phyloP scores from a whole-genome alignment of 2,797 vertebrate species.

The Sebastes iracundus region DNA sequence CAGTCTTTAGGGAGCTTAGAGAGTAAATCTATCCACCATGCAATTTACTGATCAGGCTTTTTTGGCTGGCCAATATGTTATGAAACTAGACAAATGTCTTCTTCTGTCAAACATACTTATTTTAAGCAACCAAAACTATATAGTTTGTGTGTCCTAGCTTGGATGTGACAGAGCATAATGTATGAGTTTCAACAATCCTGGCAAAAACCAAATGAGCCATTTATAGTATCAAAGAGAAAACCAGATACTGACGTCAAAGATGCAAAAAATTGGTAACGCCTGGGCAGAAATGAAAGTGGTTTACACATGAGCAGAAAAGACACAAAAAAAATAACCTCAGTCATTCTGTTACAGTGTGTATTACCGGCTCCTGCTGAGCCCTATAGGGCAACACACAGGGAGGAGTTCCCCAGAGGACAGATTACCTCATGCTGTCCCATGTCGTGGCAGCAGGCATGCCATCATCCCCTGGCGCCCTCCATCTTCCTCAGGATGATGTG shows the following conservation, averaged over 20 bases:
- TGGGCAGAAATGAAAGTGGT: constrained; percentile 42
- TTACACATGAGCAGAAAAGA: constrained; percentile 32
- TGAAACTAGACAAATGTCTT: constrained; percentile 46
- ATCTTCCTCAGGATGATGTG: constrained; percentile 48
- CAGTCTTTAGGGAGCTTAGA: constrained; percentile 37
- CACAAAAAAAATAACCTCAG: constrained; percentile 38
- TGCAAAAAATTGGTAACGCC: constrained; percentile 30
- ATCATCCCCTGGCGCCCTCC: constrained; percentile 48
- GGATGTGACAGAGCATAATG: constrained; percentile 39
- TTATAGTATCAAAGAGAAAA: constrained; percentile 49
- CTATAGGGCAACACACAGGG: constrained; percentile 52
- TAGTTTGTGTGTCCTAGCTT: constrained; percentile 18
- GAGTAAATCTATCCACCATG: constrained; percentile 46
- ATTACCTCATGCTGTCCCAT: constrained; percentile 59
- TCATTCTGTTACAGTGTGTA: constrained; percentile 39
- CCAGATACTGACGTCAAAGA: constrained; percentile 55
- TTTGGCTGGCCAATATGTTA: constrained; percentile 32
- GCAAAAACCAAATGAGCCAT: constrained; percentile 31
- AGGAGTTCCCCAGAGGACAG: constrained; percentile 41
- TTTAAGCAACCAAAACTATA: constrained; percentile 36
- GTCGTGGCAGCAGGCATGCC: constrained; percentile 38
- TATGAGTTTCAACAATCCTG: constrained; percentile 31
- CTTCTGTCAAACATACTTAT: constrained; percentile 53
- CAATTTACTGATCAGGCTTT: constrained; percentile 42
- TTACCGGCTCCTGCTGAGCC: constrained; percentile 35